Conservation (phyloP, 2,113 vertebrate genomes). For the Heloderma charlesbogerti region DNA sequence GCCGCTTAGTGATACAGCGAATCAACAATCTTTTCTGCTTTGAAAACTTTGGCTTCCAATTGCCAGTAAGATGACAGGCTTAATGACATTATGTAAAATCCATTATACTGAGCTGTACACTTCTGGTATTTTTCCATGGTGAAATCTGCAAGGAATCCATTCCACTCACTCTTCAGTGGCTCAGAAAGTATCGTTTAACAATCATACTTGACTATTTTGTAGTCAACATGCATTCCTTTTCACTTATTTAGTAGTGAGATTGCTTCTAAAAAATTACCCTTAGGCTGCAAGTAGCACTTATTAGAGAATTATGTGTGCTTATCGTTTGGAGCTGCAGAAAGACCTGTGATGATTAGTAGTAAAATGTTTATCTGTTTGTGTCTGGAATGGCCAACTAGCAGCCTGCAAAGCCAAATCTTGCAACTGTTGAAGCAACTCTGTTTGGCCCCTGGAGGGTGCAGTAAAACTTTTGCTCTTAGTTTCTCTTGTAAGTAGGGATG, state of each 20-base stretch:
- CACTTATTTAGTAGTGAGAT: background rate
- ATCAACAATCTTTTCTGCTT: conserved; percentile 27
- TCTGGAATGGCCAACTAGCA: background rate
- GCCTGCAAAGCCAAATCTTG: background rate
- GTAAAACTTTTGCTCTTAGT: background rate
- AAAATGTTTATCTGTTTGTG: background rate
- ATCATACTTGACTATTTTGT: background rate
- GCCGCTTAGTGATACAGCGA: conserved; percentile 28
- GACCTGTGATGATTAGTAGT: no score
- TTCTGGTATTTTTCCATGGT: conserved; percentile 41
- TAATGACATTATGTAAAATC: conserved; percentile 32
- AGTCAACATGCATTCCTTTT: background rate
- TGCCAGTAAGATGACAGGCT: conserved; percentile 24
- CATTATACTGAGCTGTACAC: conserved; percentile 8
- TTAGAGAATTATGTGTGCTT: background rate
- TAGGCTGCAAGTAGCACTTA: background rate
- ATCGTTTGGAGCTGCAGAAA: background rate
- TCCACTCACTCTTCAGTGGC: background rate
- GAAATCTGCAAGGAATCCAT: background rate
- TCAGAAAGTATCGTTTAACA: background rate
- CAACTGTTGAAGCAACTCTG: no score
- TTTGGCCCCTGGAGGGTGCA: background rate
- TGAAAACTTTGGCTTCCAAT: conserved; percentile 46
- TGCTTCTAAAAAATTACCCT: background rate
- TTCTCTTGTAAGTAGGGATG: no score